Conservation (phyloP, 2,888 invertebrate genomes). For the Parnassius glacialis region DNA sequence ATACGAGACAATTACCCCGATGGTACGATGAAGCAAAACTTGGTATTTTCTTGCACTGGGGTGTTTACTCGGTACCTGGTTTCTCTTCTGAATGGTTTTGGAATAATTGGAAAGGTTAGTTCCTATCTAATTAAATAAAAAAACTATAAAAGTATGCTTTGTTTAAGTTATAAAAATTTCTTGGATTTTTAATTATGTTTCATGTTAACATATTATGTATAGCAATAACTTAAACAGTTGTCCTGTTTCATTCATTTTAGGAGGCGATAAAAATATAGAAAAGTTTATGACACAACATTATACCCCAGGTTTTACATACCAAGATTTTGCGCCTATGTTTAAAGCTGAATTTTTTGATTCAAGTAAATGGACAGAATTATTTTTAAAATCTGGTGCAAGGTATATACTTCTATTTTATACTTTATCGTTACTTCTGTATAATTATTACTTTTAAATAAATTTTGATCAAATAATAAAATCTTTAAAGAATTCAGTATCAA, state of each 20-base stretch:
- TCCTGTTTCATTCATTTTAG: constrained; percentile 33
- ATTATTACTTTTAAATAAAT: no score
- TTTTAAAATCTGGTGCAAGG: constrained; percentile 92
- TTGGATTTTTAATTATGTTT: no score
- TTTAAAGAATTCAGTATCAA: no score
- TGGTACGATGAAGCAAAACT: constrained; percentile 96
- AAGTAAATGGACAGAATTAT: constrained; percentile 90
- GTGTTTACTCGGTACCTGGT: constrained; percentile 94
- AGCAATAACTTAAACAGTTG: no score
- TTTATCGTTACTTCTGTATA: no score
- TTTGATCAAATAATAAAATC: no score
- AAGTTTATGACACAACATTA: constrained; percentile 91
- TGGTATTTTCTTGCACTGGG: constrained; percentile 97
- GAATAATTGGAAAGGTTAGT: constrained; percentile 87
- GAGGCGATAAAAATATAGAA: constrained; percentile 59
- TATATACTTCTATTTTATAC: constrained; percentile 46
- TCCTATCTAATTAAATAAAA: no score
- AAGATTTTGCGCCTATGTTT: constrained; percentile 94
- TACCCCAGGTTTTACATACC: constrained; percentile 92
- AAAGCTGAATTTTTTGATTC: constrained; percentile 95
- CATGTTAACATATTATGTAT: no score
- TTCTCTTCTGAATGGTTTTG: constrained; percentile 96
- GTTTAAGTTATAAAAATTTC: no score
- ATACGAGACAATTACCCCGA: constrained; percentile 88
- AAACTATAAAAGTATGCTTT: no score